These are phyloP conservation scores for Stramonita haemastoma DNA, from an alignment of 2,888 invertebrate genomes.

Conservation along the genomic window DNA sequence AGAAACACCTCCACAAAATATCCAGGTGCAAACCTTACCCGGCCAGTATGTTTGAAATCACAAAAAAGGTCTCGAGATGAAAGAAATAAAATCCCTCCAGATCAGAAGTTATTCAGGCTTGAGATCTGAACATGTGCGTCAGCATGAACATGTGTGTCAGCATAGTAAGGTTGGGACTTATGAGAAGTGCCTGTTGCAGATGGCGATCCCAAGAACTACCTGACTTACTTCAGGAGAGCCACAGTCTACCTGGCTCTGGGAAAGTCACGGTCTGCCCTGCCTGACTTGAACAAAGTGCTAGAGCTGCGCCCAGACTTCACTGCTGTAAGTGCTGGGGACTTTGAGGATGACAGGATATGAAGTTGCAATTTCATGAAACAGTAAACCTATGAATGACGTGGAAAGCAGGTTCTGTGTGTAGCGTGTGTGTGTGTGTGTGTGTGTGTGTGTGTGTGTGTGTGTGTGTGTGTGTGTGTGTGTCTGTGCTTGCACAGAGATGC, in stretches of 20 bases:
- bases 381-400: background rate
- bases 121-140: too few relatives aligned
- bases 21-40: too few relatives aligned
- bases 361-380: background rate
- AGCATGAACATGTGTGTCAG: too few relatives aligned
- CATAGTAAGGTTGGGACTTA: too few relatives aligned
- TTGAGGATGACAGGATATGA: background rate
- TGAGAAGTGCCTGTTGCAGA: slow-evolving; percentile 81
- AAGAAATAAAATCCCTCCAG: too few relatives aligned
- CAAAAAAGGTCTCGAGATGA: too few relatives aligned
- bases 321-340: slow-evolving; percentile 83
- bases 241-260: slow-evolving; percentile 97
- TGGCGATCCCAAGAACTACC: slow-evolving; percentile 95
- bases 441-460: too few relatives aligned
- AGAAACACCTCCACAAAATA: too few relatives aligned
- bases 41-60: too few relatives aligned
- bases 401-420: background rate
- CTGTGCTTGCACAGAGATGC: background rate
- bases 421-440: too few relatives aligned
- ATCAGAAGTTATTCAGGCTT: too few relatives aligned
- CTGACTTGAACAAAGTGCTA: slow-evolving; percentile 94
- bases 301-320: slow-evolving; percentile 96
- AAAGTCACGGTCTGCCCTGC: slow-evolving; percentile 94
- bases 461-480: background rate
- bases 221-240: slow-evolving; percentile 96